A percentile compares a stretch with the other conserved stretches of the same genome.
Evolutionary conservation across 2,888 invertebrate genomes (phyloP).

Genomic region (Xanthia icteritia): DNA sequence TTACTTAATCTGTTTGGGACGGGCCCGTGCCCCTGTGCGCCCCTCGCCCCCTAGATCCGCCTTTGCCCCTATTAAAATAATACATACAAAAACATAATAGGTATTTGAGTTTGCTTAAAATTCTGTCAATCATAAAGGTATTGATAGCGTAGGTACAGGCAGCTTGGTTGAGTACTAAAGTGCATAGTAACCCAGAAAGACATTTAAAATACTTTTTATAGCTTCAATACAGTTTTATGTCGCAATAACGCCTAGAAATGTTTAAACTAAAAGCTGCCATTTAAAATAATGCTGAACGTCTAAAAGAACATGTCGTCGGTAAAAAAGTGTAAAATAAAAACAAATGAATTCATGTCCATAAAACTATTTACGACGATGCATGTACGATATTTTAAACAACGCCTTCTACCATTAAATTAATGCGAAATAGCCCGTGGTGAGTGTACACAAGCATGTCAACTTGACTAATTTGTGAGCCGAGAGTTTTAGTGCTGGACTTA

Average conservation of each 20-base stretch:
- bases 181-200: conserved; percentile 20
- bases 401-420: conserved; percentile 72
- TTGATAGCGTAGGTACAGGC: not conserved
- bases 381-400: conserved; percentile 73
- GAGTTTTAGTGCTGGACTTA: conserved; percentile 71
- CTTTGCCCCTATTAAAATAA: not conserved
- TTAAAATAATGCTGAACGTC: conserved; percentile 61
- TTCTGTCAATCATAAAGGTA: not conserved
- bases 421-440: conserved; percentile 69
- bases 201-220: conserved; percentile 22
- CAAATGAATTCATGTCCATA: conserved; percentile 61
- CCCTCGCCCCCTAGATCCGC: too few relatives aligned
- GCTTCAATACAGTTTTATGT: conserved; percentile 47
- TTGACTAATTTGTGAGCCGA: conserved; percentile 75
- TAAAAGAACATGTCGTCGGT: conserved; percentile 53
- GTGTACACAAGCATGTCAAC: conserved; percentile 67
- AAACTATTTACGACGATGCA: conserved; percentile 69
- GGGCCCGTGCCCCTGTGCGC: too few relatives aligned
- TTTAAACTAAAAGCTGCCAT: conserved; percentile 56
- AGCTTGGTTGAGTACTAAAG: not conserved
- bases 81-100: not conserved
- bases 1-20: too few relatives aligned
- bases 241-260: conserved; percentile 49
- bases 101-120: not conserved
- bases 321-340: conserved; percentile 61